Evolutionary conservation across 2,888 invertebrate genomes (phyloP), one percentile per base, ranked within the genome.

Genomic region (Euplagia quadripunctaria): DNA sequence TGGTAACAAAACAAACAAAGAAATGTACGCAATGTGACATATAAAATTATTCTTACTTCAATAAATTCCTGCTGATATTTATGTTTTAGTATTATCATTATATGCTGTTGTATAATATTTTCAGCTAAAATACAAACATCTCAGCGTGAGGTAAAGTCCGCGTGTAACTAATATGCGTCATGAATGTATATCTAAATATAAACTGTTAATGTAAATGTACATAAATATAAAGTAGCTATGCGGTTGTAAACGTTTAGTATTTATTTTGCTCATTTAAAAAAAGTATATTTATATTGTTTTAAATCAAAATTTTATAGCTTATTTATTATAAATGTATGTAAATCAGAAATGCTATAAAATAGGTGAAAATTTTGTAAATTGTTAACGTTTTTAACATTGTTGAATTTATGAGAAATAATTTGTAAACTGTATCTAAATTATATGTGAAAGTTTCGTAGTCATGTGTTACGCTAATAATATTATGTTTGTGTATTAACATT

Each of bases 341-440:
- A 88, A 90, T 89, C 90, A 80, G 80, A 84, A 86, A 85, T 81
- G 80, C 81, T 88, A 88, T 83, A 84, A 87, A 85, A 88, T 86
- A 85, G 87, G 91, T 91, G 87, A 86, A 84, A 89, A 87, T 87
- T 89, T 92, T 92, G 91, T 93, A 94, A 88, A 95, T 91, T 94
- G 95, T 95, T 95, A 94, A 92, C 84, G 90, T 94, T 93, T 87
- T 89, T 90, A 91, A 92, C 89, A 94, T 92, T 95, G 94, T 94
- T 94, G 86, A 93, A 95, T 92, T 94, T 90, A 89, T 88, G 82
- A 82, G 31, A 83, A 88, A 89, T 91, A 81, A 93, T 92, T 88
- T 92, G 88, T 93, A 90, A 92, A 89, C 86, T 89, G 80, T 85
- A 87, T 85, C 79, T 82, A 84, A 84, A 85, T 80, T 82, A 86